Base-by-base conservation (phyloP, 2,888 invertebrate genomes). In the Alsophila aescularia region DNA sequence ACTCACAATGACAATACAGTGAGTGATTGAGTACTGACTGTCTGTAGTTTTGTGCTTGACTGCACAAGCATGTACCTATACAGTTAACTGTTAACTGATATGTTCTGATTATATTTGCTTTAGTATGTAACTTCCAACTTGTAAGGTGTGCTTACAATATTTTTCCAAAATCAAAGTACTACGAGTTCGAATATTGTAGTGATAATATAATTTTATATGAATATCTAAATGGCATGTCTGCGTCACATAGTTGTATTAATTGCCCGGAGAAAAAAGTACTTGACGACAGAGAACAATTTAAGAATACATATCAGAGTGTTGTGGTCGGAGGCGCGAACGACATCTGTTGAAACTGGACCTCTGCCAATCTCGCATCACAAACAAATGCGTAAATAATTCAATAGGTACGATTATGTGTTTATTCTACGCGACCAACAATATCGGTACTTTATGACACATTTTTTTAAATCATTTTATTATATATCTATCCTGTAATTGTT, bases 231-330 rank as follows among this genome's bases (percentile, higher is more conserved):
- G 48, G 53, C 53, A 37, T 37, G 32, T 24, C 32, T n/a, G n/a
- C 16, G 16, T 40, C 2, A 40, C 24, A 40, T 44, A 39, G 40
- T 31, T 37, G 24, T 50, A 36, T 55, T 50, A 50, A 55, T 50
- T 55, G 50, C 15, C 40, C 35, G 27, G 24, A n/a, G n/a, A 55
- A 48, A 54, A 34, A 54, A 21, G 43, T 54, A 50, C 35, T 50
- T 49, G 53, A 37, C 53, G 48, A 54, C 53, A 54, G 29, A 34
- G 44, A 44, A 35, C 40, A 24, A 50, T 24, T 50, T 55, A 55
- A 50, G 50, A 50, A 50, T 54, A 54, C 44, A 55, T 50, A 50
- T 50, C 40, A 40, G 36, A n/a, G 21, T 31, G 51, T 21, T 16
- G 34, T 31, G 48, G 42, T 54, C 32, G 4, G 37, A 43, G 43